Evolutionary conservation across 2,888 invertebrate genomes (phyloP), one percentile per base, ranked within the genome.

Genomic region (Thera britannica): DNA sequence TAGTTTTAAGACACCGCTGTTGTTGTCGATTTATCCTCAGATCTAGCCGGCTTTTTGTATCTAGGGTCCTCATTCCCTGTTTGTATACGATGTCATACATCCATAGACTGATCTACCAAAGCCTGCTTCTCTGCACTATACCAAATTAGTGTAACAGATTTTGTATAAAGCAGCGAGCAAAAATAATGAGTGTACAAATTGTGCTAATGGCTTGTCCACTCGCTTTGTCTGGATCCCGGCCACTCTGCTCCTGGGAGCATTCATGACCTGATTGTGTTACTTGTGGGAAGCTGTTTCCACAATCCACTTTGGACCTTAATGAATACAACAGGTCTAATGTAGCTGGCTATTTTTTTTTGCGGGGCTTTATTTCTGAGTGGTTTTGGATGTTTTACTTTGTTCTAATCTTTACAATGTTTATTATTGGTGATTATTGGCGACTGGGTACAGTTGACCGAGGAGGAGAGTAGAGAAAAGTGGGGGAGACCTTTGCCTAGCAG

Each of bases 201-300:
- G 56, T 48, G 12, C 9, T 56, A 49, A 56, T 51, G 38, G 44
- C 49, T 55, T 59, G 55, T 63, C 62, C 49, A 63, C 55, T 63
- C 34, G 55, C 55, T 68, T 62, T 62, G 61, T 60, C 56, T 54
- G 59, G 36, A 68, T 65, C 58, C 65, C 54, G 48, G 41, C 54
- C 60, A 58, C 58, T 62, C 44, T 3, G 34, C 64, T 57, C 63
- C 55, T 35, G 78, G 72, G 76, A 84, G 75, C 79, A 80, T 77
- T 79, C 77, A 72, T 82, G 87, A 86, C 89, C 88, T 81, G 83
- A 81, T 85, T 89, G 66, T 46, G 59, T 58, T 60, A 72, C 36
- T 36, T 36, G 58, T 12, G 58, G 54, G 55, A 54, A 35, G 46
- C 60, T 57, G 54, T 38, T 36, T 59, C 59, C 48, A 55, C 59